Conservation (phyloP, 2,113 vertebrate genomes). For the Pedetes capensis region DNA sequence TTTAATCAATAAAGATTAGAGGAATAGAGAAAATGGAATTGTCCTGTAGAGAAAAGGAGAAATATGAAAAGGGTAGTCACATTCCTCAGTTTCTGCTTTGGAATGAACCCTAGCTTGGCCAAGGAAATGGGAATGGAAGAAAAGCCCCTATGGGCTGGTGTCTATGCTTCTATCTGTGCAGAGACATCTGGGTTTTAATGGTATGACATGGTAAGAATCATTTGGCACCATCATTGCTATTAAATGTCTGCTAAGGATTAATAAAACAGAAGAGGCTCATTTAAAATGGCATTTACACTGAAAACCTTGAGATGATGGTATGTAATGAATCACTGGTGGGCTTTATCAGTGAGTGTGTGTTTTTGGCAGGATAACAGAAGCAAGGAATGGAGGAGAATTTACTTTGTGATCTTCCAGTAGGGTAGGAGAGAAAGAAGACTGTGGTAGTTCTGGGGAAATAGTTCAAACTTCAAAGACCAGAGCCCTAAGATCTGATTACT, state of each 20-base stretch:
- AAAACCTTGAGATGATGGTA: slow-evolving; percentile 41
- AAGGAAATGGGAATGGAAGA: not conserved
- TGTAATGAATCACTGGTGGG: slow-evolving; percentile 55
- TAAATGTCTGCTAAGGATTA: slow-evolving; percentile 62
- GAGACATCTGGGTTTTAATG: slow-evolving; percentile 52
- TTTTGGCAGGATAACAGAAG: slow-evolving; percentile 52
- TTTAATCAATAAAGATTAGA: not conserved
- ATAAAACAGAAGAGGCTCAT: slow-evolving; percentile 63
- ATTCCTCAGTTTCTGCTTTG: slow-evolving; percentile 4
- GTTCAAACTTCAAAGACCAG: slow-evolving; percentile 60
- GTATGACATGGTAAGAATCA: slow-evolving; percentile 38
- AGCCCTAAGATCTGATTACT: slow-evolving; percentile 47
- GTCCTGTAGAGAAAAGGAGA: slow-evolving; percentile 1
- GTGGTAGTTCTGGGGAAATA: slow-evolving; percentile 42
- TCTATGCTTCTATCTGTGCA: not conserved
- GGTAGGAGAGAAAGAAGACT: slow-evolving; percentile 42
- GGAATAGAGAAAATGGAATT: not conserved
- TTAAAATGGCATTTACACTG: slow-evolving; percentile 61
- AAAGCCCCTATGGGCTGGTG: not conserved
- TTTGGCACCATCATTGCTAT: slow-evolving; percentile 57
- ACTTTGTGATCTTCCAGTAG: slow-evolving; percentile 31
- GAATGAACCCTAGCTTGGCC: not conserved
- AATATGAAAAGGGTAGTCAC: slow-evolving; percentile 2
- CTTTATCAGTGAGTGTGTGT: slow-evolving; percentile 51
- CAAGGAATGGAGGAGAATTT: slow-evolving; percentile 32